Base-by-base conservation (phyloP, 92 coral and sea anemone genomes). In the Siderastrea radians region DNA sequence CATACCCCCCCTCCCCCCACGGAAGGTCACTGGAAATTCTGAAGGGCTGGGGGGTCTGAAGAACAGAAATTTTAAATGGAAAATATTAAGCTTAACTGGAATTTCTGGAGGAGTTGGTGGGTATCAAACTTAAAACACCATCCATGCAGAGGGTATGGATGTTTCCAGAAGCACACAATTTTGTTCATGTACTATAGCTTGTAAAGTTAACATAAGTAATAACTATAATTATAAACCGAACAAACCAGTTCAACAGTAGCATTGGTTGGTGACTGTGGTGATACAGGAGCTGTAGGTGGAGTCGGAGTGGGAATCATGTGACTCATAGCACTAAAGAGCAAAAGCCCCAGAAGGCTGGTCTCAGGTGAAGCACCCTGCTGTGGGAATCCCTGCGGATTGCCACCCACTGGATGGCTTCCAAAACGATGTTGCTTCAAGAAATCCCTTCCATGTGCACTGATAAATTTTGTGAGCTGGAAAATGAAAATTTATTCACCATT, bases 401-500 rank as follows among this genome's bases (percentile, higher is more conserved):
- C 69, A 57, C 14, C 46, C n/a, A 43, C 3, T 14, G 77, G 55
- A 7, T 69, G 49, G 43, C 19, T 68, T 8, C 65, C 45, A 6
- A 69, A 69, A 7, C 3, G 59, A n/a, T 19, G 55, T 38, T 82
- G 86, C 61, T 48, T 82, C 12, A 82, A 82, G 48, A 82, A 11
- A 2, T 82, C 78, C 67, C 16, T 70, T 46, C 68, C 54, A 57
- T 82, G 86, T 7, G 47, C 58, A 47, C 68, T 10, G 52, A 70
- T 59, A 55, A 46, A 81, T 15, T 71, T 70, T 45, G 78, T 12
- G 7, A 82, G 78, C 86, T 82, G 78, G 26, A 82, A 82, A 48
- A 50, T n/a, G 11, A 48, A 73, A 43, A 48, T 3, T 7, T 51
- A 17, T 5, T 14, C 0, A 3, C 11, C 43, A 70, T 3, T 38